A percentile compares a stretch with the other conserved stretches of the same genome.
Evolutionary conservation across 2,113 vertebrate species (phyloP).

Genomic region (Dasyornis broadbenti): DNA sequence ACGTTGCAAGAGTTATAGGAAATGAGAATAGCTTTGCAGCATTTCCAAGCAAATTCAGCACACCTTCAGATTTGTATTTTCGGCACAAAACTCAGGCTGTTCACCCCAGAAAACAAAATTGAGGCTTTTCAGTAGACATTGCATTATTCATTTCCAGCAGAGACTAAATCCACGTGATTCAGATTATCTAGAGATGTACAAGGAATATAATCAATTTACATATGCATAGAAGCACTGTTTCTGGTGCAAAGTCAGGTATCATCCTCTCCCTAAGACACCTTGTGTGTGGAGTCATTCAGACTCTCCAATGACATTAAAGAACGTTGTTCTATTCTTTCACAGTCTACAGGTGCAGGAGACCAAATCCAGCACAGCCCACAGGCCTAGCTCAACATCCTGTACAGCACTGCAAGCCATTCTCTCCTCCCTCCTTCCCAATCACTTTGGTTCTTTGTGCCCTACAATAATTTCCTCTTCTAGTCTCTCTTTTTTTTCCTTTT

Average conservation of each 20-base stretch:
- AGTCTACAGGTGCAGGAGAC: background rate
- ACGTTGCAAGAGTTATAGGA: background rate
- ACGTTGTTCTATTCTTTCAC: background rate
- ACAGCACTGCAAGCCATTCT: background rate
- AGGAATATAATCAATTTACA: background rate
- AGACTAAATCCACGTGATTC: background rate
- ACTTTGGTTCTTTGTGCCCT: background rate
- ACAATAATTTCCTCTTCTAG: background rate
- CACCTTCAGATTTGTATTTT: conserved; percentile 10
- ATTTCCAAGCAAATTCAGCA: background rate
- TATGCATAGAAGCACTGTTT: background rate
- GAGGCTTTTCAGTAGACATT: background rate
- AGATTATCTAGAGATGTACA: background rate
- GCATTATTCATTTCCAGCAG: background rate
- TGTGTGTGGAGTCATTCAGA: background rate
- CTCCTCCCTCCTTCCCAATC: background rate
- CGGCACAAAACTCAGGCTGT: background rate
- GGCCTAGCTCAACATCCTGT: background rate
- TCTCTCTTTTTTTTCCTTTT: background rate
- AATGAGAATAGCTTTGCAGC: conserved; percentile 33
- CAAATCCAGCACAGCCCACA: background rate
- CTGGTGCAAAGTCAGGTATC: background rate
- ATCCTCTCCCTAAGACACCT: background rate
- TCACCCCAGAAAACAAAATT: background rate
- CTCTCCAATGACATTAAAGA: background rate